Conservation (phyloP, 1,140 invertebrate genomes). For the Nylanderia fulva region DNA sequence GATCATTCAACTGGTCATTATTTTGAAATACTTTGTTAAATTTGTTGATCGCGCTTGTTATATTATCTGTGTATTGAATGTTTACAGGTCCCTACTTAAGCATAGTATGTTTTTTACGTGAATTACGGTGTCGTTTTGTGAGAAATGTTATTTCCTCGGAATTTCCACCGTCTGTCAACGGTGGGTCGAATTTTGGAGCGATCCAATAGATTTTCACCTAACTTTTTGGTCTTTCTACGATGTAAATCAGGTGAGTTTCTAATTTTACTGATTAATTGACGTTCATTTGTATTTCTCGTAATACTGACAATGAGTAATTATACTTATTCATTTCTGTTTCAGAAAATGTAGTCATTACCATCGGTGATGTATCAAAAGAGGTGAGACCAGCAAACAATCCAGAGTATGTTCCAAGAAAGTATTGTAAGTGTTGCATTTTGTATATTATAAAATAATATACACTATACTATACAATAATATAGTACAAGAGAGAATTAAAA, state of each 20-base stretch:
- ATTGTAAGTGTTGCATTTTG: constrained; percentile 88
- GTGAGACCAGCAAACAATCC: constrained; percentile 89
- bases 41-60: background rate
- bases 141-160: constrained; percentile 67
- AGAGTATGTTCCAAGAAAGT: constrained; percentile 94
- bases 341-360: constrained; percentile 87
- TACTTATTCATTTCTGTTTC: background rate
- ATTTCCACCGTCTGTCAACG: constrained; percentile 61
- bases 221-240: constrained; percentile 64
- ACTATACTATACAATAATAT: background rate
- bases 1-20: background rate
- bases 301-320: background rate
- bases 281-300: background rate
- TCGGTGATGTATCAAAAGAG: constrained; percentile 91
- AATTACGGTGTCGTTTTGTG: background rate
- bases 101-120: background rate
- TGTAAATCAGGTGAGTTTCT: constrained; percentile 77
- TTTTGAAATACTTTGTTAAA: background rate
- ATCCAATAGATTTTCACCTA: constrained; percentile 63
- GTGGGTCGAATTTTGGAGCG: constrained; percentile 62
- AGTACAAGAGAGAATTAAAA: background rate
- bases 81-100: background rate
- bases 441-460: no score
- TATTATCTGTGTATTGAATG: constrained; percentile 8
- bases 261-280: background rate